Percentiles rank a stretch among this genome's conserved stretches.
Conservation (phyloP, 2,113 vertebrate species). For the Camelus bactrianus region DNA sequence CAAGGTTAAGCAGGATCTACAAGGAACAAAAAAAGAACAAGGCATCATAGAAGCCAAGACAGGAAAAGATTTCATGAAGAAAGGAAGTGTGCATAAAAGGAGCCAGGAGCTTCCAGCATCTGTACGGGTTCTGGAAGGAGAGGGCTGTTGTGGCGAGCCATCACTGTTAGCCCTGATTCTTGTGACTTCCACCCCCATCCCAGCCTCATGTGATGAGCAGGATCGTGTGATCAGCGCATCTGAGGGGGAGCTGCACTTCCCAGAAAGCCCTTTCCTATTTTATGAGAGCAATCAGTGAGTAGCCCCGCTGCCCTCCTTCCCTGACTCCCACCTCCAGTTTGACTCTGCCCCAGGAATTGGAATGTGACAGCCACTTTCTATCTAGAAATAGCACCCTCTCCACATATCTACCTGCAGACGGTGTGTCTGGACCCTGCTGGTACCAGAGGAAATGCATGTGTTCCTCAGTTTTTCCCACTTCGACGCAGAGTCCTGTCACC, state of each 20-base stretch:
- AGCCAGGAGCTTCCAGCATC: not conserved
- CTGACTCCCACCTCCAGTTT: not conserved
- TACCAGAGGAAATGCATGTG: constrained; percentile 82
- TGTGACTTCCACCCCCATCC: constrained; percentile 46
- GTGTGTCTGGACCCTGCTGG: constrained; percentile 88
- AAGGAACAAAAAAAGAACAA: not conserved
- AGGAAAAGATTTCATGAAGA: not conserved
- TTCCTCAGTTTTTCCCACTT: constrained; percentile 88
- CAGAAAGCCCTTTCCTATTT: constrained; percentile 78
- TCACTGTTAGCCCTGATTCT: not conserved
- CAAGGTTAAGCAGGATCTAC: not conserved
- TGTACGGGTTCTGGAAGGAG: not conserved
- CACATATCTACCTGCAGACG: constrained; percentile 82
- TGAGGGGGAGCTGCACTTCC: constrained; percentile 89
- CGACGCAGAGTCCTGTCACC: constrained; percentile 87
- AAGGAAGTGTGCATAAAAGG: not conserved
- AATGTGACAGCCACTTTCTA: not conserved
- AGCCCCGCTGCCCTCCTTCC: not conserved
- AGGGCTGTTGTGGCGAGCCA: too few species aligned
- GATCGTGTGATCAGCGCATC: constrained; percentile 81
- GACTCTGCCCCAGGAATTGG: not conserved
- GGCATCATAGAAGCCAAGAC: not conserved
- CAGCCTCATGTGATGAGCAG: constrained; percentile 85
- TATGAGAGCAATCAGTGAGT: constrained; percentile 91
- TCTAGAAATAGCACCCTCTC: not conserved